A percentile compares a stretch with the other conserved stretches of the same genome.
Conservation (phyloP, 2,888 invertebrate genomes). For the Rhagonycha fulva region DNA sequence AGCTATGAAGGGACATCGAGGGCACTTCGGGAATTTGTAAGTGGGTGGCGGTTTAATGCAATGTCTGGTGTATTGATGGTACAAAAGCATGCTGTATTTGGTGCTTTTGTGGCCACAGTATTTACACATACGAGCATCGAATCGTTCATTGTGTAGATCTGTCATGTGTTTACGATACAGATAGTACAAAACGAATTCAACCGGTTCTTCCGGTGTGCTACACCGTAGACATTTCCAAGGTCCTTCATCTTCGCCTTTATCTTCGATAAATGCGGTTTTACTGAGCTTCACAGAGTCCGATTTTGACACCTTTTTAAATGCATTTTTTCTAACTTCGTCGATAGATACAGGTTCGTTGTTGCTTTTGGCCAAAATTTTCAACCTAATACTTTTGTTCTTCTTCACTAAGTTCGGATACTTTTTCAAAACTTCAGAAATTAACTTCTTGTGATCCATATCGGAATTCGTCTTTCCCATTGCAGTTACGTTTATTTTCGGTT, state of each 20-base stretch:
- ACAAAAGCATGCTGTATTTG: conserved; percentile 73
- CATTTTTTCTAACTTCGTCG: conserved; percentile 9
- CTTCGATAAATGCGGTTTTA: conserved; percentile 49
- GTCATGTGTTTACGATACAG: conserved; percentile 81
- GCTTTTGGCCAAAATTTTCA: conserved; percentile 77
- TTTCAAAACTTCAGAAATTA: conserved; percentile 84
- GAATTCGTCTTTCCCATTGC: conserved; percentile 37
- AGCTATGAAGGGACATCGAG: conserved; percentile 75
- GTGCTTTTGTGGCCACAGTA: conserved; percentile 80
- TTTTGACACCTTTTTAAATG: conserved; percentile 9
- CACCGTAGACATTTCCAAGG: conserved; percentile 85
- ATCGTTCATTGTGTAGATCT: conserved; percentile 77
- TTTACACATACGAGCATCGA: conserved; percentile 79
- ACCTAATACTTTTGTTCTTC: conserved; percentile 83
- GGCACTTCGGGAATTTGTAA: conserved; percentile 79
- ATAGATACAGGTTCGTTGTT: conserved; percentile 14
- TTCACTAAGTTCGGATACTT: conserved; percentile 88
- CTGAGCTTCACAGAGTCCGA: conserved; percentile 6
- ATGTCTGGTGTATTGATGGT: conserved; percentile 82
- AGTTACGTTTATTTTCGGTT: conserved; percentile 47
- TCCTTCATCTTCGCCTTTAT: conserved; percentile 65
- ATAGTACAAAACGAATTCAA: conserved; percentile 78
- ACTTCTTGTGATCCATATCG: conserved; percentile 71
- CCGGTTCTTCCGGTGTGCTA: conserved; percentile 64
- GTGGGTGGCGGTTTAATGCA: conserved; percentile 69